Percentiles rank a stretch among this genome's conserved stretches.
Evolutionary conservation across 2,113 vertebrate genomes (phyloP).

Genomic region (Carlito syrichta): DNA sequence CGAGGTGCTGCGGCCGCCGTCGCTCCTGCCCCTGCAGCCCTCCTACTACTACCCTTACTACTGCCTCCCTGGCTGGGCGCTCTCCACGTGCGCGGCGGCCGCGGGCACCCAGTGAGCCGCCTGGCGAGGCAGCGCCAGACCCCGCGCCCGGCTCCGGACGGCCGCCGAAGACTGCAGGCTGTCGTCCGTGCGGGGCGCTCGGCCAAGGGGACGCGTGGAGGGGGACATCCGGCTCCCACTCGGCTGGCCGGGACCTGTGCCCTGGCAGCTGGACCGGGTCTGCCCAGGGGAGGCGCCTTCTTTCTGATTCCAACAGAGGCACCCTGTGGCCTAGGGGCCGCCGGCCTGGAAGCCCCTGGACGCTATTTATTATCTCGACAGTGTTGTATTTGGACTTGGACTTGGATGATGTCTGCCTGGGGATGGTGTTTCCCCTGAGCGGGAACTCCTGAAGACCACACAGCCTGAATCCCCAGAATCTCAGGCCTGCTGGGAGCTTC

Average conservation of each 20-base stretch:
- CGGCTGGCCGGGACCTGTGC: background rate
- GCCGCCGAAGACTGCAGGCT: background rate
- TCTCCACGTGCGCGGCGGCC: slow-evolving; percentile 89
- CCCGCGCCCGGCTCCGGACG: background rate
- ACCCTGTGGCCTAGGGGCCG: background rate
- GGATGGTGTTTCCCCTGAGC: slow-evolving; percentile 21
- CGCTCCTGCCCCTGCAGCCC: slow-evolving; percentile 90
- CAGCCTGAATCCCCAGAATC: slow-evolving; percentile 20
- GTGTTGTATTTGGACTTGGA: background rate
- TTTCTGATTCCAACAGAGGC: background rate
- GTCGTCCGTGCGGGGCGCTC: background rate
- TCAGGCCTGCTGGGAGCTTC: slow-evolving; percentile 61
- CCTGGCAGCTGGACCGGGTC: background rate
- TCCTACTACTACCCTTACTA: slow-evolving; percentile 98
- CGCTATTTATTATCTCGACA: slow-evolving; percentile 80
- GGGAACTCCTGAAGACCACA: slow-evolving; percentile 24
- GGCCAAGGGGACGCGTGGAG: background rate
- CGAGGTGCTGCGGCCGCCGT: slow-evolving; percentile 91
- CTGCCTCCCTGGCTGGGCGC: slow-evolving; percentile 96
- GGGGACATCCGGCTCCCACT: background rate
- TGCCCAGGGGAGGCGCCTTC: slow-evolving; percentile 34
- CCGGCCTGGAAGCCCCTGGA: slow-evolving; percentile 55
- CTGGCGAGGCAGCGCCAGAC: background rate
- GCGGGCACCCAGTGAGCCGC: slow-evolving; percentile 80
- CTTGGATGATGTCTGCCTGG: slow-evolving; percentile 25